These are phyloP conservation scores for Eptatretus burgeri DNA, from an alignment of 2,113 vertebrate genomes.

Conservation along the genomic window DNA sequence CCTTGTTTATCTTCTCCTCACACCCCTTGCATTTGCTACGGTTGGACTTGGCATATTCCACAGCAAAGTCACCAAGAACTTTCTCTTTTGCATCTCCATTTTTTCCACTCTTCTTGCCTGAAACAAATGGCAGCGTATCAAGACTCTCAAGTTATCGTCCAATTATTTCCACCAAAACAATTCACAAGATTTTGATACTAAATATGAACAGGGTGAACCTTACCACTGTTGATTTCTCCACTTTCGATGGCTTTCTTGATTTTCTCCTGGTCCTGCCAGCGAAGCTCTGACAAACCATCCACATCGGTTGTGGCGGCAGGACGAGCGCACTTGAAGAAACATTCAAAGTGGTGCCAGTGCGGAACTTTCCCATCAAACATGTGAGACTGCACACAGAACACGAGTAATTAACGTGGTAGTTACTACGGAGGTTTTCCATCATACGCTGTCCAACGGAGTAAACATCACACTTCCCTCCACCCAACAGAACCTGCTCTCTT, in stretches of 20 bases:
- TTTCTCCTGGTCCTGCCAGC: slow-evolving; percentile 87
- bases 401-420: background rate
- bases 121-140: background rate
- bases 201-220: no score
- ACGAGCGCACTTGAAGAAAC: slow-evolving; percentile 64
- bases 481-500: no score
- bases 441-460: no score
- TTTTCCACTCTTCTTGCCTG: slow-evolving; percentile 27
- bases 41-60: slow-evolving; percentile 87
- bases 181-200: no score
- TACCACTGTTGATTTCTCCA: slow-evolving; percentile 19
- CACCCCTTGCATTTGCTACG: slow-evolving; percentile 88
- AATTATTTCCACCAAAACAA: no score
- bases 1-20: slow-evolving; percentile 79
- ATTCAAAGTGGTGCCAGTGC: slow-evolving; percentile 87
- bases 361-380: slow-evolving; percentile 94
- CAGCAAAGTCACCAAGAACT: slow-evolving; percentile 50
- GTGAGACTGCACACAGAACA: slow-evolving; percentile 30
- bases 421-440: no score
- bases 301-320: slow-evolving; percentile 32
- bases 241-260: slow-evolving; percentile 63
- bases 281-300: slow-evolving; percentile 44
- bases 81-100: slow-evolving; percentile 34
- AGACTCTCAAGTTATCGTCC: no score
- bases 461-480: no score